phyloP scores from a whole-genome alignment of 2,797 vertebrate species.

The Euthynnus affinis region DNA sequence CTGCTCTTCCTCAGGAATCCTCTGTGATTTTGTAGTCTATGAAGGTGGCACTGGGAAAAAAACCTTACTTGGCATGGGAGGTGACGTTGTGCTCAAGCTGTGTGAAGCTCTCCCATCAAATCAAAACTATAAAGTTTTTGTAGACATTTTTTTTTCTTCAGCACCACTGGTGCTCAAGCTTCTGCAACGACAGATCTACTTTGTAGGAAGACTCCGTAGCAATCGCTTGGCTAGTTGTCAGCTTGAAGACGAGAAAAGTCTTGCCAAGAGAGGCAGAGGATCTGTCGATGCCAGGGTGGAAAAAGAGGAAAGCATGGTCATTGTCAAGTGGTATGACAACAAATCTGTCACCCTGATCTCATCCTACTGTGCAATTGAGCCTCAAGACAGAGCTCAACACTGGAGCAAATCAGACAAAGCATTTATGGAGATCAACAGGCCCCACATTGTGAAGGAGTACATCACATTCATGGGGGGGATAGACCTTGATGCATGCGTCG shows the following conservation, averaged over 20 bases:
- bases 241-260: conserved; percentile 56
- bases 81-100: too few relatives aligned
- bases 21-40: conserved; percentile 48
- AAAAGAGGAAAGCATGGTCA: neutral
- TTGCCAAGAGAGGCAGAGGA: conserved; percentile 54
- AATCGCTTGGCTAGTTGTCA: conserved; percentile 46
- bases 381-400: conserved; percentile 20
- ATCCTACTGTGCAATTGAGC: conserved; percentile 40
- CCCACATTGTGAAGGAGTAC: conserved; percentile 47
- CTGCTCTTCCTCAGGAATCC: conserved; percentile 33
- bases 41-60: conserved; percentile 45
- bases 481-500: conserved; percentile 42
- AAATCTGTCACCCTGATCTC: too few relatives aligned
- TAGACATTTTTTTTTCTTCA: too few relatives aligned
- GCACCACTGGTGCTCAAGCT: too few relatives aligned
- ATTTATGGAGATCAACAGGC: conserved; percentile 35
- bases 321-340: conserved; percentile 50
- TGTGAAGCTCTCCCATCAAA: too few relatives aligned
- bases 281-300: conserved; percentile 45
- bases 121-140: too few relatives aligned
- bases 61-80: too few relatives aligned
- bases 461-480: conserved; percentile 41
- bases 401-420: conserved; percentile 49
- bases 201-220: conserved; percentile 33
- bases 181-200: too few relatives aligned